Conservation (phyloP, 2,113 vertebrate genomes). For the Xenus cinereus region DNA sequence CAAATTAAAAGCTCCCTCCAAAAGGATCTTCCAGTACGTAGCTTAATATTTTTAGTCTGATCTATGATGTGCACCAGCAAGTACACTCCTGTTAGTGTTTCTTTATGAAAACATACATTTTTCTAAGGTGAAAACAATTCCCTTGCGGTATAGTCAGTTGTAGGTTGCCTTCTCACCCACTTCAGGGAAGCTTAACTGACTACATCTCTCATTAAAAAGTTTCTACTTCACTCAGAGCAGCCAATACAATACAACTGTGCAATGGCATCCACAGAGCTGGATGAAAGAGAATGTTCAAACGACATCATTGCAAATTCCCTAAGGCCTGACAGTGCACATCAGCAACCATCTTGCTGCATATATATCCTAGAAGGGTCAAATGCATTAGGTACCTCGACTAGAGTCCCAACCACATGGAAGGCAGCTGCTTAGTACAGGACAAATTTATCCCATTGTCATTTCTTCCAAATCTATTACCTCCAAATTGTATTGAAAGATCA, state of each 20-base stretch:
- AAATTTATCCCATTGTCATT: neutral
- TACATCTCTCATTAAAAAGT: neutral
- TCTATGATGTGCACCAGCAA: neutral
- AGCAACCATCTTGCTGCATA: neutral
- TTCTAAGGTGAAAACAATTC: neutral
- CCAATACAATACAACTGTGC: neutral
- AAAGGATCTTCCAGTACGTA: neutral
- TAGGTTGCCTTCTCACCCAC: neutral
- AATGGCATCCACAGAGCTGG: neutral
- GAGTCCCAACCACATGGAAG: neutral
- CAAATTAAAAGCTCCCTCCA: neutral
- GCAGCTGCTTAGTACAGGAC: neutral
- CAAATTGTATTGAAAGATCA: neutral
- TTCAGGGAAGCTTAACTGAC: neutral
- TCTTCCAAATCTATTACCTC: neutral
- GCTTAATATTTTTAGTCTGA: neutral
- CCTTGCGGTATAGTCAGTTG: neutral
- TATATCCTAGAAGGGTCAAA: neutral
- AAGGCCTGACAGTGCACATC: neutral
- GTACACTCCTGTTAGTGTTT: neutral
- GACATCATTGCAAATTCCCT: neutral
- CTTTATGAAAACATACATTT: neutral
- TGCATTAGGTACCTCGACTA: neutral
- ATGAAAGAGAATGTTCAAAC: neutral
- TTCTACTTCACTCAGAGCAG: neutral